A percentile compares a stretch with the other conserved stretches of the same genome.
Conservation (phyloP, 1,140 invertebrate genomes). For the Sipha flava region DNA sequence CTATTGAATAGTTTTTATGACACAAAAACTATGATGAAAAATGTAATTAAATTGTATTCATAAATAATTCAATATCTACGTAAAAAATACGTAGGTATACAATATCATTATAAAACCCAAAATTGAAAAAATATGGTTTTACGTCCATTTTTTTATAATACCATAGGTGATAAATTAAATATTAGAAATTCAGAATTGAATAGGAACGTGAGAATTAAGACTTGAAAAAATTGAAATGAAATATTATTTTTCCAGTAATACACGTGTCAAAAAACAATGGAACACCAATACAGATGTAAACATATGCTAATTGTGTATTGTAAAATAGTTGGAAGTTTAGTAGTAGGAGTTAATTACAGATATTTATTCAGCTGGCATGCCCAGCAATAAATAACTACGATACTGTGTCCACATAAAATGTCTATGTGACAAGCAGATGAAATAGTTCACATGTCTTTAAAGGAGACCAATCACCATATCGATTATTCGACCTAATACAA, state of each 20-base stretch:
- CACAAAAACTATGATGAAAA: too few species aligned
- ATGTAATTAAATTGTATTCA: too few species aligned
- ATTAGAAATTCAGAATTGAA: too few species aligned
- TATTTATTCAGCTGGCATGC: background rate
- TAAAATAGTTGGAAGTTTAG: background rate
- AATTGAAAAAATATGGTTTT: too few species aligned
- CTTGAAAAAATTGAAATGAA: background rate
- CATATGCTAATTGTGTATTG: background rate
- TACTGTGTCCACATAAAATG: background rate
- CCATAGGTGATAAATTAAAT: too few species aligned
- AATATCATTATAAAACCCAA: too few species aligned
- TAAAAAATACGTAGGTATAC: too few species aligned
- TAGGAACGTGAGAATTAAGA: too few species aligned
- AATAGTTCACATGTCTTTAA: background rate
- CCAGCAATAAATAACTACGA: background rate
- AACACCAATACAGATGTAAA: background rate
- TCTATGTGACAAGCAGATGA: background rate
- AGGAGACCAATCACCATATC: background rate
- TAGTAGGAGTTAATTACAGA: background rate
- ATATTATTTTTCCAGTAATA: background rate
- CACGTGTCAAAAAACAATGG: constrained; percentile 5
- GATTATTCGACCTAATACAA: background rate
- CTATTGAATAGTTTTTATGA: too few species aligned
- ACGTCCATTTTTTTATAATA: too few species aligned
- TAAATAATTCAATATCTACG: too few species aligned